These are phyloP conservation scores for Agrochola macilenta DNA, from an alignment of 2,888 invertebrate species.

Conservation along the genomic window DNA sequence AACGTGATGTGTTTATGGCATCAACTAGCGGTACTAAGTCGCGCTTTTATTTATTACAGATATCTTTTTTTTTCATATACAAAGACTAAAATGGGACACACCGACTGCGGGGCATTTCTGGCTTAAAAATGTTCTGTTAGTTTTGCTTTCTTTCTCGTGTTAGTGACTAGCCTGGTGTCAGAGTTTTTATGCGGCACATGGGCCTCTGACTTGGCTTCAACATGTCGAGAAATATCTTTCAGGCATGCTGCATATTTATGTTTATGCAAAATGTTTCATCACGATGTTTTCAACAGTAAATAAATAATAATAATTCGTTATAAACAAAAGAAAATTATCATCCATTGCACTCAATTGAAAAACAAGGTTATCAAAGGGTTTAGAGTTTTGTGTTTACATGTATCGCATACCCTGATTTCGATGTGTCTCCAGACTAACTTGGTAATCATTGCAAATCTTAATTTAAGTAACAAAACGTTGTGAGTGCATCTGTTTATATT, in stretches of 20 bases:
- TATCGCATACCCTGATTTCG: conserved; percentile 30
- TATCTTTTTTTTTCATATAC: conserved; percentile 61
- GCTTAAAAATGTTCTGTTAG: no score
- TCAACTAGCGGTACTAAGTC: conserved; percentile 85
- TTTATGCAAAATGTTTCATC: no score
- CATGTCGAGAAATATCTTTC: no score
- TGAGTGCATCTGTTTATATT: neutral
- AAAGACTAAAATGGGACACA: conserved; percentile 58
- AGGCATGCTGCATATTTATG: no score
- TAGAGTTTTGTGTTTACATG: neutral
- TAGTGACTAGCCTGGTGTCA: no score
- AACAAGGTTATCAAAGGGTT: neutral
- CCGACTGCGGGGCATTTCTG: conserved; percentile 29
- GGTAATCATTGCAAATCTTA: conserved; percentile 50
- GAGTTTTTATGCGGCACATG: no score
- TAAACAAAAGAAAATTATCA: no score
- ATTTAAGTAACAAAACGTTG: neutral
- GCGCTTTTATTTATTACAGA: conserved; percentile 69
- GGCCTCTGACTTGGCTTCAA: no score
- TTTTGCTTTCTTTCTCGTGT: no score
- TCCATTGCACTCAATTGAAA: neutral
- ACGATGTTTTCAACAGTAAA: neutral
- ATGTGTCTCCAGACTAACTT: conserved; percentile 43
- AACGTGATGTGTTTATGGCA: conserved; percentile 83
- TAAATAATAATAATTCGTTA: neutral